Evolutionary conservation across 2,888 invertebrate species (phyloP), one percentile per base, ranked within the genome.

Genomic region (Morpho achilles): DNA sequence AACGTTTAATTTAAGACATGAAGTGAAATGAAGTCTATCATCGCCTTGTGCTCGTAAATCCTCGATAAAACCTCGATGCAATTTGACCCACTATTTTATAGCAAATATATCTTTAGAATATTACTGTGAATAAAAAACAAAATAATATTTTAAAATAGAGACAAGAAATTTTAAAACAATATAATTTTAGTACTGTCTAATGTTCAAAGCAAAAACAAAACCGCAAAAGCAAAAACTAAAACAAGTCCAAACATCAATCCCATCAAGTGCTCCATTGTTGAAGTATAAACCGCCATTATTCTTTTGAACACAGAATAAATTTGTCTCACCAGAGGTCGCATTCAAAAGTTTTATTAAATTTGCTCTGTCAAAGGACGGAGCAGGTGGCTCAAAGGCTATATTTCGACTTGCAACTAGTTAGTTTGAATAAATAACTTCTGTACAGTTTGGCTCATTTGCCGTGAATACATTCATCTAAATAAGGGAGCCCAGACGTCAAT

Each of bases 281-380:
- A 65, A 51, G 61, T 56, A 66, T 67, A 68, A 72, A 67, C 66
- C 67, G 53, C 53, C 45, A 58, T 62, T 56, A 59, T 56, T 58
- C 56, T 56, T 43, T 41, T 53, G 50, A 53, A 46, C 50, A 55
- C 10, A 53, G 60, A 65, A 60, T 59, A 76, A 75, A 68, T 77
- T 74, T 61, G 49, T 62, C 22, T 42, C 45, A 64, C 68, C 71
- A 63, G 79, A 74, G 75, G 74, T 74, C 75, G 79, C 76, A 77
- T 75, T 78, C 73, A 75, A 67, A 82, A 84, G 77, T 84, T 85
- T 77, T 79, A 83, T 80, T 79, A 77, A 81, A 71, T 82, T 82
- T 70, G 61, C 71, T 41, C 23, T 61, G 69, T 69, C 70, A 71
- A 72, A 69, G 73, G 59, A 56, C 57, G 55, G 72, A 70, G 50